Evolutionary conservation across 2,797 vertebrate species (phyloP).

Genomic region (Macropodus opercularis): DNA sequence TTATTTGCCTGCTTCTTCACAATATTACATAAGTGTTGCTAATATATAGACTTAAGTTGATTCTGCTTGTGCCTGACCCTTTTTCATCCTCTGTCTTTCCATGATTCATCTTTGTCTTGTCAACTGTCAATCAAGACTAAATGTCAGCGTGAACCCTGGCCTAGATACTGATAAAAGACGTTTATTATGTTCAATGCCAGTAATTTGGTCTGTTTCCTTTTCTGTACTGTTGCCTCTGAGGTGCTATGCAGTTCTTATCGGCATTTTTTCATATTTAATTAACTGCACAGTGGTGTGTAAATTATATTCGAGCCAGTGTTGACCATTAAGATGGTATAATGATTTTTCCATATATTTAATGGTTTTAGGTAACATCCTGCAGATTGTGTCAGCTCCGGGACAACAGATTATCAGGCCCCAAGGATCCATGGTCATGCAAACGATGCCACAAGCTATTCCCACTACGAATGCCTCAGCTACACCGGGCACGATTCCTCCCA

Average conservation of each 20-base stretch:
- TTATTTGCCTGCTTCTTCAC: not conserved
- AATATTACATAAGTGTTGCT: not conserved
- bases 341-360: conserved; percentile 15
- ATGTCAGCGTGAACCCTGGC: not conserved
- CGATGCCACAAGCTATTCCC: conserved; percentile 84
- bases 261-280: not conserved
- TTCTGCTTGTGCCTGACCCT: conserved; percentile 4
- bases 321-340: not conserved
- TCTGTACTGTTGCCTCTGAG: not conserved
- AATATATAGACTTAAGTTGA: not conserved
- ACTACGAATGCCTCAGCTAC: conserved; percentile 84
- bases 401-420: conserved; percentile 92
- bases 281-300: not conserved
- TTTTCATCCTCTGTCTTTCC: not conserved
- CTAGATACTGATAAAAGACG: not conserved
- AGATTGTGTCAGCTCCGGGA: conserved; percentile 95
- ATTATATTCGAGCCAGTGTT: not conserved
- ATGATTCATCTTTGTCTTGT: not conserved
- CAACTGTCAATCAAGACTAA: not conserved
- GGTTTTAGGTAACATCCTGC: conserved; percentile 92
- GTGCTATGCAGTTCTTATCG: not conserved
- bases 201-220: not conserved
- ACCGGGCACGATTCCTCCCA: conserved; percentile 78
- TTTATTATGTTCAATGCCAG: not conserved
- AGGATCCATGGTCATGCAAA: conserved; percentile 92